A percentile compares a stretch with the other conserved stretches of the same genome.
Evolutionary conservation across 2,888 invertebrate species (phyloP).

Genomic region (Amphiduros pacificus): DNA sequence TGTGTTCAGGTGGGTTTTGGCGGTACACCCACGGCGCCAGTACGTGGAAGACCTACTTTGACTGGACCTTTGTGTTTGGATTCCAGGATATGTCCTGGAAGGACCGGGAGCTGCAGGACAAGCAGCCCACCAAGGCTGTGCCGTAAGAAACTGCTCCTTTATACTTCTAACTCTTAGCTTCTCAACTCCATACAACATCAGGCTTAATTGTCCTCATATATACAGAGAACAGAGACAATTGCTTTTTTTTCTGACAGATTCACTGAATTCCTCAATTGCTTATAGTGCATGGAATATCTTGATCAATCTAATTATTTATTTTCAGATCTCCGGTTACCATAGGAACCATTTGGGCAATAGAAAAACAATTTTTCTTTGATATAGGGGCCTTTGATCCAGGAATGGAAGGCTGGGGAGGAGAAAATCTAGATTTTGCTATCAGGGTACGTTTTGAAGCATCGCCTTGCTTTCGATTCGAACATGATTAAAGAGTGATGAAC

Average conservation of each 20-base stretch:
- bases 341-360: slow-evolving; percentile 22
- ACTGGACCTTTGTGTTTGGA: slow-evolving; percentile 23
- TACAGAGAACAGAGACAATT: too few relatives aligned
- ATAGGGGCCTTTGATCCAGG: slow-evolving; percentile 25
- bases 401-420: slow-evolving; percentile 27
- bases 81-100: slow-evolving; percentile 11
- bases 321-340: slow-evolving; percentile 18
- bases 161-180: too few relatives aligned
- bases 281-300: too few relatives aligned
- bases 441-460: slow-evolving; percentile 8
- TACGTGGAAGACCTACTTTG: slow-evolving; percentile 20
- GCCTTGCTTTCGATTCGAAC: too few relatives aligned
- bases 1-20: slow-evolving; percentile 13
- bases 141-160: too few relatives aligned
- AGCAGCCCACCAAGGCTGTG: neutral
- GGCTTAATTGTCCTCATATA: too few relatives aligned
- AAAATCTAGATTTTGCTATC: slow-evolving; percentile 24
- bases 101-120: neutral
- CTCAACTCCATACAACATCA: too few relatives aligned
- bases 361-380: slow-evolving; percentile 20
- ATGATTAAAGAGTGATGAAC: too few relatives aligned
- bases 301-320: neutral
- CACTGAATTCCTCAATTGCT: too few relatives aligned
- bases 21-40: slow-evolving; percentile 19
- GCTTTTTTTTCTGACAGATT: too few relatives aligned